Evolutionary conservation across 2,797 vertebrate genomes (phyloP).

Genomic region (Sebastes melanostomus): DNA sequence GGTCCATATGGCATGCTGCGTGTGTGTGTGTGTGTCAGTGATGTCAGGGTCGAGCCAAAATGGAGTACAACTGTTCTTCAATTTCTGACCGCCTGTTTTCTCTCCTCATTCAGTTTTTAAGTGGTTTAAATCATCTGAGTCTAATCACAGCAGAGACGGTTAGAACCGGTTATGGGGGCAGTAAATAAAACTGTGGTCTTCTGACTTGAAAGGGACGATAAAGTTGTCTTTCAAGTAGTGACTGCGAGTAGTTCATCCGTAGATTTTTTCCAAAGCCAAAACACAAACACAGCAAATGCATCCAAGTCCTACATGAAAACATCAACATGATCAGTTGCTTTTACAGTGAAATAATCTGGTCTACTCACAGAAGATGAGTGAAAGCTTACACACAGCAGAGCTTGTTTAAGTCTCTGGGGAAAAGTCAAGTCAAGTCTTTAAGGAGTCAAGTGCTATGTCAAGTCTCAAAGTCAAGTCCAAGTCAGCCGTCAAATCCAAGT

Average conservation of each 20-base stretch:
- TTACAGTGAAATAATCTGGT: background rate
- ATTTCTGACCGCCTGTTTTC: background rate
- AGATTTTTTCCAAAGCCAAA: background rate
- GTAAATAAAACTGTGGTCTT: background rate
- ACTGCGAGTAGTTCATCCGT: background rate
- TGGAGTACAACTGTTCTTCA: constrained; percentile 5
- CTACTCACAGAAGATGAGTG: background rate
- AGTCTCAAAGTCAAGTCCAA: background rate
- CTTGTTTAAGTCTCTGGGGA: background rate
- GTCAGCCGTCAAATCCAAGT: background rate
- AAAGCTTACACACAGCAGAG: constrained; percentile 21
- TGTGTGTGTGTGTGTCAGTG: constrained; percentile 9
- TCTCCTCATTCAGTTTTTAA: background rate
- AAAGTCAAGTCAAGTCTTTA: background rate
- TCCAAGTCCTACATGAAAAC: background rate
- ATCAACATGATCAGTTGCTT: background rate
- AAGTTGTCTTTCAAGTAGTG: constrained; percentile 2
- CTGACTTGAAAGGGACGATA: background rate
- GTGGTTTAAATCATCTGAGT: constrained; percentile 20
- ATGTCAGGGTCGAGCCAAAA: constrained; percentile 41
- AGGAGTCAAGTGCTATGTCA: background rate
- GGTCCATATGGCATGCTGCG: constrained; percentile 58
- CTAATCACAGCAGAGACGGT: background rate
- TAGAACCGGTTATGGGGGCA: background rate
- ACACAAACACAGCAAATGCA: background rate